phyloP scores from a whole-genome alignment of 2,888 invertebrate species.

The Drosophila fungiperda region DNA sequence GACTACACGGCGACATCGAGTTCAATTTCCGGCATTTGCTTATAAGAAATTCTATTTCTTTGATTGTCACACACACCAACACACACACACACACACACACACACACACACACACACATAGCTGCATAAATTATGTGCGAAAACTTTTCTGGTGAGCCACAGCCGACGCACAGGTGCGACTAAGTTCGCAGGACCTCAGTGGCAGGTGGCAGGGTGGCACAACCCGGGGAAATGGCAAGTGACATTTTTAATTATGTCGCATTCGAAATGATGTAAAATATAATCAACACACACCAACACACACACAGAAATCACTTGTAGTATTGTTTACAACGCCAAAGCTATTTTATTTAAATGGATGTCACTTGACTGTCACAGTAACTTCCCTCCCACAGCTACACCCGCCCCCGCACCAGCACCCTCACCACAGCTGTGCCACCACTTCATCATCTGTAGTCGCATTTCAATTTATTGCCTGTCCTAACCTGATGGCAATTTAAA shows the following conservation, averaged over 20 bases:
- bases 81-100: neutral
- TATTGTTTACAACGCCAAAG: constrained; percentile 47
- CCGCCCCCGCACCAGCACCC: neutral
- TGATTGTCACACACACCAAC: constrained; percentile 55
- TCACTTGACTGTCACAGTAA: constrained; percentile 32
- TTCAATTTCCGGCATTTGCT: constrained; percentile 34
- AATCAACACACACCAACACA: constrained; percentile 6
- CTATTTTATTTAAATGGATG: constrained; percentile 64
- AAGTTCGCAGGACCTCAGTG: constrained; percentile 19
- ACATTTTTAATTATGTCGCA: constrained; percentile 71
- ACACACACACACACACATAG: constrained; percentile 8
- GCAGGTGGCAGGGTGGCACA: neutral
- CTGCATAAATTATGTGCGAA: constrained; percentile 65
- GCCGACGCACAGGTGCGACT: constrained; percentile 53
- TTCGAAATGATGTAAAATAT: constrained; percentile 48
- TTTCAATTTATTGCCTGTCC: constrained; percentile 70
- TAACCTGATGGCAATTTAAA: constrained; percentile 71
- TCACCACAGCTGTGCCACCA: neutral
- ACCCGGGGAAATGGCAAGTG: constrained; percentile 40
- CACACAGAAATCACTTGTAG: neutral
- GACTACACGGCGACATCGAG: constrained; percentile 2
- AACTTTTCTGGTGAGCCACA: constrained; percentile 50
- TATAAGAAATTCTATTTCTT: constrained; percentile 66
- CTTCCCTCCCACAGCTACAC: no score
- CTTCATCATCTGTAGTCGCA: constrained; percentile 41